Base-by-base conservation (phyloP, 2,113 vertebrate species). In the Lepisosteus osseus region DNA sequence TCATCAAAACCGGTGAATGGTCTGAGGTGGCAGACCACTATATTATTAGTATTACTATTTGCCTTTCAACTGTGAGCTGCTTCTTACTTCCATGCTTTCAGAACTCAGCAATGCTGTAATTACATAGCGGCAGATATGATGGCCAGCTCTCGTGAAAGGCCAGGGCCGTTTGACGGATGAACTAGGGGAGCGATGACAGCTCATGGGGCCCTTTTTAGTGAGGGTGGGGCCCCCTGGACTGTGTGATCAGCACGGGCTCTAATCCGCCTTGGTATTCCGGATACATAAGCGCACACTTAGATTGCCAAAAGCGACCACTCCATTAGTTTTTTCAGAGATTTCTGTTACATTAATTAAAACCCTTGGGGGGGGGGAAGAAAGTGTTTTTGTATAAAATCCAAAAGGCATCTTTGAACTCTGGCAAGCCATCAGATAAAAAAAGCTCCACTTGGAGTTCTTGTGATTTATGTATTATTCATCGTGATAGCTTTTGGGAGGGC, bases 401-500 rank as follows among this genome's bases (percentile, higher is more conserved):
- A 51, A 51, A 51, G 47, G 2, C 9, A 51, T 51, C 47, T 5
- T 51, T 51, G 47, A 9, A 72, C 73, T 42, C 11, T 11, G 54
- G 65, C 62, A 61, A n/a, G 45, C 4, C 12, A 59, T 63, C 65
- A 73, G 41, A 63, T 59, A 51, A 41, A 45, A 14, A 55, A 55
- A 54, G 63, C 63, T 55, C 71, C 6, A 63, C 7, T 6, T 13
- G n/a, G 56, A 74, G 56, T 55, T 7, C 51, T 69, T 70, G 5
- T 1, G 14, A 69, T 75, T 76, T 74, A 74, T n/a, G 75, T 74
- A 74, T 79, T 76, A 74, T 82, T 77, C 79, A 79, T 67, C 57
- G 68, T 65, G 75, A 65, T 69, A 51, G 61, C 67, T 67, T 9
- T 3, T 40, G 51, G 74, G 74, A 70, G 70, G 77, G 72, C 73